Percentiles rank a stretch among this genome's conserved stretches.
phyloP scores from a whole-genome alignment of 2,797 vertebrate species.

The Apodemus agrarius region DNA sequence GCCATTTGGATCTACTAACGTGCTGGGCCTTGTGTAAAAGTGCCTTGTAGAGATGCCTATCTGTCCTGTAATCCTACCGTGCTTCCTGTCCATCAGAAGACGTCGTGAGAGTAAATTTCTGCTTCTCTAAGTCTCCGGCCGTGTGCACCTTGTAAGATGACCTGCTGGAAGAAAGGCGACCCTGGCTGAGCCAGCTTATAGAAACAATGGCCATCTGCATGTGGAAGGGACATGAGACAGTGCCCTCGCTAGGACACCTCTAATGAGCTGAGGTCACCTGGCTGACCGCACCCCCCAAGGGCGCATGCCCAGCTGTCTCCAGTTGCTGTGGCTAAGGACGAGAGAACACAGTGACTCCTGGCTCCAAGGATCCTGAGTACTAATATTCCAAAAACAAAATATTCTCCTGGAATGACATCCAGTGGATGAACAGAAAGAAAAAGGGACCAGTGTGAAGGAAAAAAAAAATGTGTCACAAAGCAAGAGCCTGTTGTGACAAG shows the following conservation, averaged over 20 bases:
- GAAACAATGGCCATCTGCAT: neutral
- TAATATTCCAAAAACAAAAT: neutral
- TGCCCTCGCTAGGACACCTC: conserved; percentile 36
- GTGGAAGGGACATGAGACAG: neutral
- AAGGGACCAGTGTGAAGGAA: neutral
- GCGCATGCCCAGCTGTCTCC: neutral
- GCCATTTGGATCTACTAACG: neutral
- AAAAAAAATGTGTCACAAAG: neutral
- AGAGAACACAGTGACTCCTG: neutral
- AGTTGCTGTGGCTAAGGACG: neutral
- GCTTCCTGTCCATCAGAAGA: neutral
- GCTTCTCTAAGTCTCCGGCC: neutral
- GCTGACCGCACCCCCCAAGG: no score
- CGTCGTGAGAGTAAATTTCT: neutral
- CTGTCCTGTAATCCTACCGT: neutral
- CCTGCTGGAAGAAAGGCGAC: neutral
- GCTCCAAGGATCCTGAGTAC: neutral
- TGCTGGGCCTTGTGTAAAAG: neutral
- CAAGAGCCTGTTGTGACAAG: neutral
- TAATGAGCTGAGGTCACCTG: conserved; percentile 41
- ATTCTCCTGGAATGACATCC: neutral
- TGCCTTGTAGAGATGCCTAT: neutral
- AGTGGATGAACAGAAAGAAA: neutral
- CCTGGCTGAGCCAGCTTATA: neutral
- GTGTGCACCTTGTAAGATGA: neutral